Percentiles rank a stretch among this genome's conserved stretches.
phyloP scores from a whole-genome alignment of 2,888 invertebrate genomes.

The Vannuccia rotundouncinata region DNA sequence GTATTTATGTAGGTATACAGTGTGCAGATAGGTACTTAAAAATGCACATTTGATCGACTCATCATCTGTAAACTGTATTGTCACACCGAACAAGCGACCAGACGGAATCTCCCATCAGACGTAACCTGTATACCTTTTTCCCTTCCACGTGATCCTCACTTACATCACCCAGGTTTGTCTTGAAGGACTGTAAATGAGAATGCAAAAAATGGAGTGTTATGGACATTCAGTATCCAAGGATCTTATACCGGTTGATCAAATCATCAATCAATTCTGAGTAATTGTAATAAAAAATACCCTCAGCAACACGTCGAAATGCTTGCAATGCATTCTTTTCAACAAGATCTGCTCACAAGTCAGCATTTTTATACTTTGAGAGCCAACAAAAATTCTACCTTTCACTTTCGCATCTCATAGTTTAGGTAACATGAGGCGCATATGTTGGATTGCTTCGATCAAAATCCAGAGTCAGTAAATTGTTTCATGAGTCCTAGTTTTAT shows the following conservation, averaged over 20 bases:
- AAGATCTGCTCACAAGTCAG: conserved; percentile 13
- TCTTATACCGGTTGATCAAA: conserved; percentile 12
- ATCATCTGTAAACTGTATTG: neutral
- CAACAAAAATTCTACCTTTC: neutral
- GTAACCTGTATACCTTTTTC: neutral
- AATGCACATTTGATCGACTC: neutral
- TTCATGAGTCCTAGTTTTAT: neutral
- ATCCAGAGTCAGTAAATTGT: neutral
- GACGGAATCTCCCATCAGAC: neutral
- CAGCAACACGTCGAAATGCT: conserved; percentile 3
- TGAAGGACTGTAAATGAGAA: conserved; percentile 24
- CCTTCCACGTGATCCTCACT: conserved; percentile 25
- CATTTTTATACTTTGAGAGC: neutral
- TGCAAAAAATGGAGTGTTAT: conserved; percentile 37
- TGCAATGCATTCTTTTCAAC: conserved; percentile 15
- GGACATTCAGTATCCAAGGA: conserved; percentile 25
- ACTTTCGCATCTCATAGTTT: neutral
- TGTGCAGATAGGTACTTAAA: neutral
- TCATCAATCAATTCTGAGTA: conserved; percentile 21
- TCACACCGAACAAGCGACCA: neutral
- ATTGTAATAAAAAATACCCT: neutral
- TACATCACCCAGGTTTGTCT: conserved; percentile 6
- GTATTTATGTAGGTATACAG: neutral
- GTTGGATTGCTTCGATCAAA: neutral
- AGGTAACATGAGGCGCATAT: neutral